A percentile compares a stretch with the other conserved stretches of the same genome.
These are phyloP conservation scores for Macropus fuliginosus DNA, from an alignment of 2,797 vertebrate species.

Conservation along the genomic window DNA sequence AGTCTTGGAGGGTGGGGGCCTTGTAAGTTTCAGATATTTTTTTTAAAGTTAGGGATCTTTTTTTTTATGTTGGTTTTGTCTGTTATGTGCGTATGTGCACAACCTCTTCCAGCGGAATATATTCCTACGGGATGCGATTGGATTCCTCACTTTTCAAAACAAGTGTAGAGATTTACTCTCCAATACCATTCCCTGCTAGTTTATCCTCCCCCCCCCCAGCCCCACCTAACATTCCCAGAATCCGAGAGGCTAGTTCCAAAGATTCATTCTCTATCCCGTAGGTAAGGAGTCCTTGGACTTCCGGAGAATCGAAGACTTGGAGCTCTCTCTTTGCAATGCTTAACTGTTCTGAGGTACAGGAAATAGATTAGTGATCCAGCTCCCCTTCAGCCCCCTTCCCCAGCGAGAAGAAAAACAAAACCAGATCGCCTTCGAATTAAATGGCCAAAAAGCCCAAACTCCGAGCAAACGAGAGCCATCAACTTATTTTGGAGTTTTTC, in stretches of 20 bases:
- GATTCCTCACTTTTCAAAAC: conserved; percentile 35
- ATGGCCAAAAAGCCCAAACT: background rate
- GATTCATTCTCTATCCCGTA: background rate
- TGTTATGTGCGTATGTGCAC: background rate
- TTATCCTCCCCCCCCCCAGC: background rate
- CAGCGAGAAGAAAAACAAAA: background rate
- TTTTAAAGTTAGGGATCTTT: background rate
- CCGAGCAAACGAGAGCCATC: background rate
- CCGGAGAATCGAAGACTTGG: background rate
- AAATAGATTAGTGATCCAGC: background rate
- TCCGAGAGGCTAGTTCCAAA: background rate
- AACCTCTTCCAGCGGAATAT: background rate
- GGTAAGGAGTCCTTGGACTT: background rate
- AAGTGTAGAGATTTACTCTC: conserved; percentile 21
- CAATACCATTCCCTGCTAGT: background rate
- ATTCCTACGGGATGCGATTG: background rate
- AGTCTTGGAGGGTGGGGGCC: background rate
- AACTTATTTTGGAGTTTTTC: background rate
- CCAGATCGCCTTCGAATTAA: background rate
- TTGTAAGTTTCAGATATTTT: conserved; percentile 1
- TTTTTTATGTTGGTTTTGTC: background rate
- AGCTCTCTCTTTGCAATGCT: background rate
- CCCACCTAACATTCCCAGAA: background rate
- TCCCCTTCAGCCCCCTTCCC: background rate
- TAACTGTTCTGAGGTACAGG: background rate